Base-by-base conservation (phyloP, 2,888 invertebrate species). In the Ernsta delagoae region DNA sequence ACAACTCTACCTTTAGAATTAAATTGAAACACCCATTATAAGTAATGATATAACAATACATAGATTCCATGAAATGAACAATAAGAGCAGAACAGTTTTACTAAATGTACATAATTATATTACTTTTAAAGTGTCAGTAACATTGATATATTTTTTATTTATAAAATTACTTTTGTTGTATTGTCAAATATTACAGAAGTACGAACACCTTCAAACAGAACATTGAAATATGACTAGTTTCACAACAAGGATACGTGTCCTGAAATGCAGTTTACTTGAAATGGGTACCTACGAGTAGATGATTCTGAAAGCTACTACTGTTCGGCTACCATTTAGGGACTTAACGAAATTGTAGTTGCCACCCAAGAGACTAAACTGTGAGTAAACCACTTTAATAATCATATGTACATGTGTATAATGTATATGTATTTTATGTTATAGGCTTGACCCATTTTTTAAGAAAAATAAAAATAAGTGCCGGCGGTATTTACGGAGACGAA, bases 1-100 rank as follows among this genome's bases (percentile, higher is more conserved):
- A 90, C 90, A 90, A 90, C 89, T 86, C 87, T 87, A 89, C 83
- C 68, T 72, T 72, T 63, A 73, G 72, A 75, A 72, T 65, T 69
- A 73, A 72, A 62, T 59, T 66, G 70, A 72, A 75, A 75, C 73
- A 75, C 70, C 71, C 70, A 72, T 73, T 75, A 70, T 57, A 64
- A 70, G 36, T 67, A 70, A 64, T 68, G 63, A 66, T 70, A 70
- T 66, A 70, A 70, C 65, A 68, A 59, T 63, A 62, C 43, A 69
- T 63, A 62, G 53, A 69, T 57, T 65, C 60, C 59, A 59, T 31
- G 12, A 69, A 69, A 62, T 48, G 6, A 69, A 59, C 59, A 45
- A 12, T 50, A 57, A 39, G 8, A 59, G 48, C 57, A 61, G 36
- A 62, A 57, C 45, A 57, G 48, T 48, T 39, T 39, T 62, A 53